Evolutionary conservation across 2,888 invertebrate species (phyloP).

Genomic region (Hylaea fasciaria): DNA sequence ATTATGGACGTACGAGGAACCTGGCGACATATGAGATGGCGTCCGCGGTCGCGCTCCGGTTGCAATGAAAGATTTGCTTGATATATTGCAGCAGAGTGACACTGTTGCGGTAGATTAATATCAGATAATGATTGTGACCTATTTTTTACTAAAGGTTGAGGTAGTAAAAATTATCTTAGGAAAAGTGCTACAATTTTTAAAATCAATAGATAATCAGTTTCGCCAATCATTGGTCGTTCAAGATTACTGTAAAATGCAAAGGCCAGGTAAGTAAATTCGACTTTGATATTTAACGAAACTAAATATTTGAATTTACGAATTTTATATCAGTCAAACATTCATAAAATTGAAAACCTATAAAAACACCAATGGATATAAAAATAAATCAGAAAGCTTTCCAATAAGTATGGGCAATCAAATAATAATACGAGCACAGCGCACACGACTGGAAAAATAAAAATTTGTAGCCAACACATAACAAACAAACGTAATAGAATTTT

Average conservation of each 20-base stretch:
- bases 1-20: conserved; percentile 52
- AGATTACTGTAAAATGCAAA: too few species aligned
- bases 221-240: too few species aligned
- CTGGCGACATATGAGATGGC: conserved; percentile 58
- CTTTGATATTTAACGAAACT: too few species aligned
- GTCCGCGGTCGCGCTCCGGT: conserved; percentile 51
- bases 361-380: not conserved
- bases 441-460: conserved; percentile 29
- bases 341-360: not conserved
- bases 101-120: conserved; percentile 22
- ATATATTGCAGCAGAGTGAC: conserved; percentile 30
- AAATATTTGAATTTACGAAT: too few species aligned
- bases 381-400: conserved; percentile 2
- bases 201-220: too few species aligned
- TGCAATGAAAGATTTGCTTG: conserved; percentile 45
- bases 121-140: not conserved
- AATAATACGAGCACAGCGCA: conserved; percentile 10
- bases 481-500: conserved; percentile 42
- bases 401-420: conserved; percentile 10
- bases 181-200: too few species aligned
- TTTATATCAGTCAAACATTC: too few species aligned
- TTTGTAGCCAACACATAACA: conserved; percentile 28
- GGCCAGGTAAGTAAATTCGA: too few species aligned
- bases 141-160: not conserved
- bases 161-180: too few species aligned